A percentile compares a stretch with the other conserved stretches of the same genome.
phyloP scores from a whole-genome alignment of 2,888 invertebrate genomes.

The Cyclophora albipunctata region DNA sequence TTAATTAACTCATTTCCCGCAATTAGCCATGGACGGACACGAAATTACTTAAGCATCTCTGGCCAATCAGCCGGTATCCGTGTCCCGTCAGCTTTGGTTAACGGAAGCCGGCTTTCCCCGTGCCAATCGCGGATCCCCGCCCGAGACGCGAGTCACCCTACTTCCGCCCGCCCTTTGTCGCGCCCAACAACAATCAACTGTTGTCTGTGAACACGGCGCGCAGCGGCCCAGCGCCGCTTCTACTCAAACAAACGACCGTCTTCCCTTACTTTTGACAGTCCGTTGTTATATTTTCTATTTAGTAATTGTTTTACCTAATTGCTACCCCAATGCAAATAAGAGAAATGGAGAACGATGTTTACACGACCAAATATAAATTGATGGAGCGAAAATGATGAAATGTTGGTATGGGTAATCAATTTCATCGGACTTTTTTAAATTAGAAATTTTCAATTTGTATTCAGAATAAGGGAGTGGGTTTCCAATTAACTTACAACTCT shows the following conservation, averaged over 20 bases:
- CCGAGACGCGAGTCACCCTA: conserved; percentile 10
- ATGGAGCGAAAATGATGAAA: not conserved
- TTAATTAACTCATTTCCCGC: conserved; percentile 66
- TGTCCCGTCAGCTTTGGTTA: conserved; percentile 13
- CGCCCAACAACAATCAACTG: conserved; percentile 34
- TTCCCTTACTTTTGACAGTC: conserved; percentile 18
- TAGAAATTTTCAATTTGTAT: conserved; percentile 3
- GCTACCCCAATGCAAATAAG: not conserved
- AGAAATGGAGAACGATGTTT: not conserved
- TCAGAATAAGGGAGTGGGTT: conserved; percentile 7
- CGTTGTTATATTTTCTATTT: conserved; percentile 18
- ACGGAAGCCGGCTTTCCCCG: conserved; percentile 49
- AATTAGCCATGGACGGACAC: conserved; percentile 61
- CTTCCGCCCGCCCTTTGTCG: conserved; percentile 44
- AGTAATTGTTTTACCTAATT: not conserved
- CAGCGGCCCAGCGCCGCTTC: too few relatives aligned
- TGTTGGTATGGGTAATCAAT: not conserved
- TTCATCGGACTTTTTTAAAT: not conserved
- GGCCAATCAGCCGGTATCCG: conserved; percentile 41
- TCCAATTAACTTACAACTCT: conserved; percentile 18
- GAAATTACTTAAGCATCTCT: conserved; percentile 61
- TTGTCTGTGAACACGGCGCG: conserved; percentile 25
- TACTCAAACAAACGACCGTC: conserved; percentile 17
- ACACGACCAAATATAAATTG: not conserved
- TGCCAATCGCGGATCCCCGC: conserved; percentile 33